Conservation (phyloP, 2,797 vertebrate species). For the Catamblyrhynchus diadema region DNA sequence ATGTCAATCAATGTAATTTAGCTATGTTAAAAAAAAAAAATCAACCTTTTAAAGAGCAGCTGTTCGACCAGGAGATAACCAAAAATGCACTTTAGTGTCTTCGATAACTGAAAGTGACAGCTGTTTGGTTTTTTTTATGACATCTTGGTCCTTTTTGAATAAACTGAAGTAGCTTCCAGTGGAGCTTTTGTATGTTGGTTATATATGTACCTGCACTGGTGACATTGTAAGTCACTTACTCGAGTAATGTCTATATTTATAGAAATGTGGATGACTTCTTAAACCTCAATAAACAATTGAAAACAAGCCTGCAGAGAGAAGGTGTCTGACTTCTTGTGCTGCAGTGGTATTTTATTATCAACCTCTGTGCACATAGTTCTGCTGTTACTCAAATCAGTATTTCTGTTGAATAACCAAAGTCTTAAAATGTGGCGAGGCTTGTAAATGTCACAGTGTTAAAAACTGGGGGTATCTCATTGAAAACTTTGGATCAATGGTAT, state of each 20-base stretch:
- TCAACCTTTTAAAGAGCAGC: constrained; percentile 59
- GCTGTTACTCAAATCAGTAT: not conserved
- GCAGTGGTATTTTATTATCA: not conserved
- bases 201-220: constrained; percentile 76
- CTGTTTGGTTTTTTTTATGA: constrained; percentile 44
- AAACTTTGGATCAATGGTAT: not conserved
- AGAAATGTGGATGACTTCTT: constrained; percentile 76
- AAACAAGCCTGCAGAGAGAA: constrained; percentile 65
- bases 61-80: constrained; percentile 65
- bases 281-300: constrained; percentile 82
- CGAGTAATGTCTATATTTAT: constrained; percentile 79
- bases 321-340: constrained; percentile 56
- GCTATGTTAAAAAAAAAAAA: constrained; percentile 4
- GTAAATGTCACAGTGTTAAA: not conserved
- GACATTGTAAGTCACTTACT: constrained; percentile 74
- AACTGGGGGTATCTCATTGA: not conserved
- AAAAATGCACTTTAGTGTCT: constrained; percentile 75
- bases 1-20: constrained; percentile 53
- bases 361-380: not conserved
- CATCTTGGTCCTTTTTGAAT: constrained; percentile 70
- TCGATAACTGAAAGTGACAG: constrained; percentile 57
- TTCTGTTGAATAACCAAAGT: not conserved
- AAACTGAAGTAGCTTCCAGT: constrained; percentile 73
- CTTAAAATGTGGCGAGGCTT: not conserved
- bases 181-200: constrained; percentile 74